These are phyloP conservation scores for Epistrophella euchroma DNA, from an alignment of 2,888 invertebrate species.

Conservation along the genomic window DNA sequence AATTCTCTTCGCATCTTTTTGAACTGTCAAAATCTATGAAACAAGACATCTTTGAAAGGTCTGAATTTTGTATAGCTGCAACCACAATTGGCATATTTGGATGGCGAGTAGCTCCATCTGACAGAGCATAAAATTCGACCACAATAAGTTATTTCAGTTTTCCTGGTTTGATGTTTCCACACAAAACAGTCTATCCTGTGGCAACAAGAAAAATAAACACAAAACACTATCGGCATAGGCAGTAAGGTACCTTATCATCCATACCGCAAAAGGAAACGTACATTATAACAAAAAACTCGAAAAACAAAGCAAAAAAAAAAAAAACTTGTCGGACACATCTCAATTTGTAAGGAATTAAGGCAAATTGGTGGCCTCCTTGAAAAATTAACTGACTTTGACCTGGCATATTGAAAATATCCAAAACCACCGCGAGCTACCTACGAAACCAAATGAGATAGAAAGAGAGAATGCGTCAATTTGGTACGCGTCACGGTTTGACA, in stretches of 20 bases:
- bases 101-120: slow-evolving; percentile 55
- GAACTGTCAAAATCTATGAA: not conserved
- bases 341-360: slow-evolving; percentile 71
- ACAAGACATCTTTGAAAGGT: slow-evolving; percentile 31
- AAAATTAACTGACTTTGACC: slow-evolving; percentile 11
- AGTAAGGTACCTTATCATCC: slow-evolving; percentile 8
- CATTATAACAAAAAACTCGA: slow-evolving; percentile 22
- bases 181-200: slow-evolving; percentile 47
- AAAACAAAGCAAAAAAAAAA: slow-evolving; percentile 2
- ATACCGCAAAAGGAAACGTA: slow-evolving; percentile 56
- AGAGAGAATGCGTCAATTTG: slow-evolving; percentile 62
- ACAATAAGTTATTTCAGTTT: slow-evolving; percentile 60
- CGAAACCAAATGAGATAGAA: slow-evolving; percentile 51
- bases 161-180: slow-evolving; percentile 59
- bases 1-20: slow-evolving; percentile 26
- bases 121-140: slow-evolving; percentile 69
- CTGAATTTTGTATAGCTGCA: slow-evolving; percentile 59
- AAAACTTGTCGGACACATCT: slow-evolving; percentile 58
- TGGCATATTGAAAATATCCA: slow-evolving; percentile 52
- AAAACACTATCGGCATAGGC: slow-evolving; percentile 4
- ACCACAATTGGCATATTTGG: slow-evolving; percentile 56
- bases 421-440: slow-evolving; percentile 54
- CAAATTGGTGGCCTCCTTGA: slow-evolving; percentile 68
- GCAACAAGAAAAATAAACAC: slow-evolving; percentile 46
- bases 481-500: slow-evolving; percentile 74